Conservation (phyloP, 2,797 vertebrate species). For the Cyclura pinguis region DNA sequence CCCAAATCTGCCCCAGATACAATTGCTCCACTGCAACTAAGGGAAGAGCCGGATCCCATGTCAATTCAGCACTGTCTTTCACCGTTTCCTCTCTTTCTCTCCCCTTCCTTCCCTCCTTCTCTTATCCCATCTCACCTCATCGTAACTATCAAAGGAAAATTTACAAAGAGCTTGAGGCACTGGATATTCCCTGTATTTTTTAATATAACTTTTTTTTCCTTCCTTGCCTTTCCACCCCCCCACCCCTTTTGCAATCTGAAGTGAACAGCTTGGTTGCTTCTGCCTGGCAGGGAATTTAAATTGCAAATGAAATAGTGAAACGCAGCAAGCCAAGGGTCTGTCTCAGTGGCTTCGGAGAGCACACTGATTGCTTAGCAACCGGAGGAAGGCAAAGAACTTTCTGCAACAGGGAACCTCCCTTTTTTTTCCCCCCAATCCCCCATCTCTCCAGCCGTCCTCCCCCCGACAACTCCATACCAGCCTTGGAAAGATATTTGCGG, state of each 20-base stretch:
- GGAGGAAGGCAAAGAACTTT: constrained; percentile 55
- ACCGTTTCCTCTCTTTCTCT: neutral
- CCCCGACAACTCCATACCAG: neutral
- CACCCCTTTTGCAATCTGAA: constrained; percentile 76
- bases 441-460: fast-evolving
- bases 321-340: constrained; percentile 73
- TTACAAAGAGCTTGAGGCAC: constrained; percentile 77
- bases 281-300: constrained; percentile 86
- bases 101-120: neutral
- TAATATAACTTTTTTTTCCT: constrained; percentile 72
- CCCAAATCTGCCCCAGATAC: neutral
- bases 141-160: constrained; percentile 77
- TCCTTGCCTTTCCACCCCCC: too few species aligned
- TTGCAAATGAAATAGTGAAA: constrained; percentile 82
- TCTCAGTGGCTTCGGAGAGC: constrained; percentile 76
- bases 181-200: constrained; percentile 81
- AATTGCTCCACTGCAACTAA: neutral
- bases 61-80: neutral
- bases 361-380: constrained; percentile 82
- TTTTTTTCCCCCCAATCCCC: neutral
- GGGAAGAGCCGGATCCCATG: neutral
- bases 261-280: constrained; percentile 85
- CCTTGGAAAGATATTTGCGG: constrained; percentile 9
- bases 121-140: constrained; percentile 38
- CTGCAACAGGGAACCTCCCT: constrained; percentile 20